Base-by-base conservation (phyloP, 2,113 vertebrate genomes). In the Clupea harengus region DNA sequence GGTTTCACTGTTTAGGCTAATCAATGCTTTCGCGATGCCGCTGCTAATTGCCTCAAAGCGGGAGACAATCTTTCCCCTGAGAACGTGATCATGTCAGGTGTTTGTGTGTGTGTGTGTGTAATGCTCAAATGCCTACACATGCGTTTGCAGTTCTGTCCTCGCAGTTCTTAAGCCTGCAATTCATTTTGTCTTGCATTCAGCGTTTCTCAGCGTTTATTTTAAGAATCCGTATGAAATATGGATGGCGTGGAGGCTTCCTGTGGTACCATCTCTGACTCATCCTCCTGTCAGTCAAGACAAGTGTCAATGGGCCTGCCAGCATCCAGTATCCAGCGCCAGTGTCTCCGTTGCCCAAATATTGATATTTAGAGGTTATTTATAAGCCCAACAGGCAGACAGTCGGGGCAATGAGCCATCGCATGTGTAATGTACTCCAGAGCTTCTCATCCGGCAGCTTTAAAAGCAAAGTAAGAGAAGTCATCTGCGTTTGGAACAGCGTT, bases 201-300 rank as follows among this genome's bases (percentile, higher is more conserved):
- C 64, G 9, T 72, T 72, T 11, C n/a, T 72, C 64, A 2, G n/a
- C 28, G 11, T 72, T 11, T 72, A 72, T 72, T 72, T 28, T 72
- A 72, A 8, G 25, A 25, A 72, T 9, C 25, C 64, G 32, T 64
- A 64, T 72, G 64, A 72, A 72, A 72, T 28, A 72, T 72, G 64
- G 64, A 72, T 72, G 64, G 13, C 25, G 25, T 15, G 64, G 25
- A 54, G 9, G 45, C 44, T 64, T 85, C 52, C 52, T 46, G 44
- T 64, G 84, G 81, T 81, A 54, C 32, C 13, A 46, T 25, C 84
- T 60, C 32, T 85, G 84, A 85, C 78, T 85, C 84, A 85, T 81
- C 8, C 39, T 18, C n/a, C 52, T 60, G 45, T 64, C 39, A 64
- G 25, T 72, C 64, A 64, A 22, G 60, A 25, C 60, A 72, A 72